phyloP scores from a whole-genome alignment of 2,888 invertebrate species.

The Drosophila formosana region DNA sequence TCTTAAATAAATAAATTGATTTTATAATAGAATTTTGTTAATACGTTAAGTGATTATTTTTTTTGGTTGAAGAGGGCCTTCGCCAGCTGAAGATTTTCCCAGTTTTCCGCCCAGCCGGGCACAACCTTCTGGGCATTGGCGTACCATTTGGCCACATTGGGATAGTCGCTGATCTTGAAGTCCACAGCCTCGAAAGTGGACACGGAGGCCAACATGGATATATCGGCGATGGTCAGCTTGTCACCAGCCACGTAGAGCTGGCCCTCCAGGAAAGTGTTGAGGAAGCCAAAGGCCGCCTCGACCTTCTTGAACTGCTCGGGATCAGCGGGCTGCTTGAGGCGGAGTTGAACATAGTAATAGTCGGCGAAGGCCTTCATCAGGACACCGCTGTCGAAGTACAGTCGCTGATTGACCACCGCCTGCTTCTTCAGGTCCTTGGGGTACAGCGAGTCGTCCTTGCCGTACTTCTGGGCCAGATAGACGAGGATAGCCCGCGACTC shows the following conservation, averaged over 20 bases:
- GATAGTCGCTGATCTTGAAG: conserved; percentile 37
- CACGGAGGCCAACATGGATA: conserved; percentile 87
- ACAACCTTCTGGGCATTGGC: conserved; percentile 80
- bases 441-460: conserved; percentile 89
- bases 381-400: conserved; percentile 92
- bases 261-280: conserved; percentile 46
- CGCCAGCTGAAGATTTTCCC: neutral
- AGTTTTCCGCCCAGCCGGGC: conserved; percentile 85
- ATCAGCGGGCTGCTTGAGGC: conserved; percentile 16
- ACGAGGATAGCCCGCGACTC: conserved; percentile 93
- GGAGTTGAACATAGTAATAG: conserved; percentile 41
- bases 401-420: conserved; percentile 91
- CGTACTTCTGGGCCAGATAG: conserved; percentile 92
- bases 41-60: neutral
- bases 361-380: conserved; percentile 15
- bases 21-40: neutral
- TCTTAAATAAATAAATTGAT: neutral
- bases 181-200: conserved; percentile 34
- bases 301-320: conserved; percentile 47
- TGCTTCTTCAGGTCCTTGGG: conserved; percentile 91
- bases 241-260: conserved; percentile 87
- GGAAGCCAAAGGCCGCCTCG: conserved; percentile 41
- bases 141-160: conserved; percentile 41
- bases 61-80: neutral
- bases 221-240: conserved; percentile 91